A percentile compares a stretch with the other conserved stretches of the same genome.
phyloP scores from a whole-genome alignment of 1,140 invertebrate genomes.

The Berghia stephanieae region DNA sequence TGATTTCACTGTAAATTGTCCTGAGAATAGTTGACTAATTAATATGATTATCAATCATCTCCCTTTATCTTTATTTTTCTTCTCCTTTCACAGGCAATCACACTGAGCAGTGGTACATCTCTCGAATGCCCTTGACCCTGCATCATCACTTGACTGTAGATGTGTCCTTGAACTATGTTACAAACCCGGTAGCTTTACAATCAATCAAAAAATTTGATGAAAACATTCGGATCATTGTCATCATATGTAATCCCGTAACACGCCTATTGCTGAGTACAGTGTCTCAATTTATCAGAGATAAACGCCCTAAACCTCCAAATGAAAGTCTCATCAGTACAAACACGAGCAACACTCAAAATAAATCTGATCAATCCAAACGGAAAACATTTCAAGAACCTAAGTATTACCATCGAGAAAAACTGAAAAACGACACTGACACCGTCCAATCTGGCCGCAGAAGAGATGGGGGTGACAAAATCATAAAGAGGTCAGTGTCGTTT shows the following conservation, averaged over 20 bases:
- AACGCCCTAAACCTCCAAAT: not conserved
- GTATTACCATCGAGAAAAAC: not conserved
- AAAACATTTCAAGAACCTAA: not conserved
- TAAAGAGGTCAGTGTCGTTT: too few species aligned
- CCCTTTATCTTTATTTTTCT: not conserved
- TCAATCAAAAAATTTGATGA: constrained; percentile 12
- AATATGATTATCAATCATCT: too few species aligned
- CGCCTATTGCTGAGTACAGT: not conserved
- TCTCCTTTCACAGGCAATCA: not conserved
- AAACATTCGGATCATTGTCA: constrained; percentile 8
- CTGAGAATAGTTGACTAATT: too few species aligned
- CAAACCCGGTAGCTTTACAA: not conserved
- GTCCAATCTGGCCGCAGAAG: too few species aligned
- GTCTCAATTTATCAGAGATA: not conserved
- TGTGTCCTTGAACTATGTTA: not conserved
- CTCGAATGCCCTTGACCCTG: constrained; percentile 8
- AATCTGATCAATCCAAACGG: not conserved
- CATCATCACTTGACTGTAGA: constrained; percentile 22
- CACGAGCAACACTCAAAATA: not conserved
- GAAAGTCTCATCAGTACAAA: too few species aligned
- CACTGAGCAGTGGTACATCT: not conserved
- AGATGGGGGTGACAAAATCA: too few species aligned
- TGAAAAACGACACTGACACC: too few species aligned
- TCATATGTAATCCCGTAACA: constrained; percentile 14
- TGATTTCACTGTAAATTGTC: too few species aligned